Percentiles rank a stretch among this genome's conserved stretches.
These are phyloP conservation scores for Riparia riparia DNA, from an alignment of 2,113 vertebrate genomes.

Conservation along the genomic window DNA sequence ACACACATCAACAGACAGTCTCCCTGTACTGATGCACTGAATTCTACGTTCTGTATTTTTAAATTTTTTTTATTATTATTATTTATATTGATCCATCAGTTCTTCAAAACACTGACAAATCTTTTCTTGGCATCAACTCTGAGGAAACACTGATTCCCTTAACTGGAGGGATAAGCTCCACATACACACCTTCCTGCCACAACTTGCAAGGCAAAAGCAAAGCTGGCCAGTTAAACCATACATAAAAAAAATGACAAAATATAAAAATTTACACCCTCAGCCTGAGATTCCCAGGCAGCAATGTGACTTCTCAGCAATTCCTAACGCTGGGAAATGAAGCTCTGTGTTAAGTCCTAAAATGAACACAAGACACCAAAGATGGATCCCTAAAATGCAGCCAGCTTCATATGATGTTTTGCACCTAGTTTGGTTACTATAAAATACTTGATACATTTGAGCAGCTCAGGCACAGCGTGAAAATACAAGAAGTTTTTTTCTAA, in stretches of 20 bases:
- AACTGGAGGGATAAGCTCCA: neutral
- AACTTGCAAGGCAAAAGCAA: neutral
- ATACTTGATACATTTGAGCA: neutral
- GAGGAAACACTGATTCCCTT: neutral
- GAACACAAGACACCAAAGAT: neutral
- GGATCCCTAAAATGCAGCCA: neutral
- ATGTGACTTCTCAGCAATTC: neutral
- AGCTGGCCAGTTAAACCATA: neutral
- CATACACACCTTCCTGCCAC: neutral
- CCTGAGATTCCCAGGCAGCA: constrained; percentile 4
- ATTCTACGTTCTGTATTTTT: neutral
- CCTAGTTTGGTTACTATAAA: neutral
- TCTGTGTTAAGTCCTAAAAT: neutral
- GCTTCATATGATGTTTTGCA: neutral
- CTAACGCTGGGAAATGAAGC: neutral
- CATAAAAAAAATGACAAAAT: neutral
- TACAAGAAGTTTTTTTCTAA: neutral
- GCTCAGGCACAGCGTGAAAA: neutral
- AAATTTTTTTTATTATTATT: too few relatives aligned
- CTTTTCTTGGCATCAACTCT: neutral
- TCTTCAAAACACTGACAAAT: neutral
- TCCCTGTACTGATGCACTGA: neutral
- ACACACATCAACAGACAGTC: neutral
- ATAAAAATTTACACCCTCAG: neutral
- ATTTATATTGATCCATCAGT: neutral